Conservation (phyloP, 2,113 vertebrate genomes). For the Ctenodactylus gundi region DNA sequence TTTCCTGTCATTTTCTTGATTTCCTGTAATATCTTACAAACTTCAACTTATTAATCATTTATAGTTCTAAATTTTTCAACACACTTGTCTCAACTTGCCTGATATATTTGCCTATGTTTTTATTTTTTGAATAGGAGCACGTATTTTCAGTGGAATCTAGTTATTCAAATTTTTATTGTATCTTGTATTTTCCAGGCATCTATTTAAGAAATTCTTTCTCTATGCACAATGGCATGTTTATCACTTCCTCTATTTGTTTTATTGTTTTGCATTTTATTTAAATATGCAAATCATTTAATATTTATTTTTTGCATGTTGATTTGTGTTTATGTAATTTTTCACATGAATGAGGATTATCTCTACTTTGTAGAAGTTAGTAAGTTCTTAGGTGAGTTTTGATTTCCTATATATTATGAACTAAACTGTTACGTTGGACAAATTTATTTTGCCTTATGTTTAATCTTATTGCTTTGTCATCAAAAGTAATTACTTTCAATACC, state of each 20-base stretch:
- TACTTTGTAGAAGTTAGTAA: no score
- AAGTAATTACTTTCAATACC: neutral
- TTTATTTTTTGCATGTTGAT: neutral
- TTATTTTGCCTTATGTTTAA: neutral
- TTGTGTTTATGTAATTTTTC: neutral
- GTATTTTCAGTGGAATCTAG: neutral
- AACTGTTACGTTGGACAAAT: neutral
- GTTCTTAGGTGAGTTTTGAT: neutral
- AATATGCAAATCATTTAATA: neutral
- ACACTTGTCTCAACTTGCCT: neutral
- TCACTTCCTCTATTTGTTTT: neutral
- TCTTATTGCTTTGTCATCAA: neutral
- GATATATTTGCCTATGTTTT: neutral
- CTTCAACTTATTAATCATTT: neutral
- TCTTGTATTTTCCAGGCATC: neutral
- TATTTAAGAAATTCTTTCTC: neutral
- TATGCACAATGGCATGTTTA: neutral
- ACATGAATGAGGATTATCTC: neutral
- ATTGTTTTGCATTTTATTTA: neutral
- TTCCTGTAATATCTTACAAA: conserved; percentile 1
- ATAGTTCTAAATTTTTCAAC: conserved; percentile 35
- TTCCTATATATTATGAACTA: neutral
- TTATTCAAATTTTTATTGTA: neutral
- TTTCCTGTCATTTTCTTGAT: conserved; percentile 35
- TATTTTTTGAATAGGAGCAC: neutral